Percentiles rank a stretch among this genome's conserved stretches.
These are phyloP conservation scores for Ceyx erithaca DNA, from an alignment of 2,797 vertebrate genomes.

Conservation along the genomic window DNA sequence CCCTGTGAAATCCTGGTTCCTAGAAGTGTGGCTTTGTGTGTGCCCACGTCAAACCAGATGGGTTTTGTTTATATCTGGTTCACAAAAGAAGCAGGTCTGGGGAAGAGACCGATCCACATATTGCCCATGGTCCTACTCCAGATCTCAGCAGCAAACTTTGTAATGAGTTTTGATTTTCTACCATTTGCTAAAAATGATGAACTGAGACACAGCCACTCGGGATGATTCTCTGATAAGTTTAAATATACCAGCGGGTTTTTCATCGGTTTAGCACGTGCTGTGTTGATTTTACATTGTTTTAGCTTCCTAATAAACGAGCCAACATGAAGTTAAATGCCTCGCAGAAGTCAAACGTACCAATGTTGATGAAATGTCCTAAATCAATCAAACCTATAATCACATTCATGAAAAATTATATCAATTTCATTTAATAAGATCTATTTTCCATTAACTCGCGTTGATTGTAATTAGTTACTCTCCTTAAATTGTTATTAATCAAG, in stretches of 20 bases:
- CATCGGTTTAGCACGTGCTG: background rate
- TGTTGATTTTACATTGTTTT: constrained; percentile 67
- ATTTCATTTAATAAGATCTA: constrained; percentile 70
- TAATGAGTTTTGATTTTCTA: constrained; percentile 23
- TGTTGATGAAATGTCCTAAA: constrained; percentile 72
- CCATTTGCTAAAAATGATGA: background rate
- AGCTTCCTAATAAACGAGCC: constrained; percentile 58
- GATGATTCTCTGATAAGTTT: background rate
- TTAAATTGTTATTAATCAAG: constrained; percentile 74
- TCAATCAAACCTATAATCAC: constrained; percentile 73
- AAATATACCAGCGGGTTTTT: constrained; percentile 17
- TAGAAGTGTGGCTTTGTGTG: background rate
- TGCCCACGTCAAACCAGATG: background rate
- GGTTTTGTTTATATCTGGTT: background rate
- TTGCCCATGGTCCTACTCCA: background rate
- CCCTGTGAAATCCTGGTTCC: background rate
- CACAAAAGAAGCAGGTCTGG: background rate
- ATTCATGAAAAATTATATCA: constrained; percentile 70
- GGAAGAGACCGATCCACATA: background rate
- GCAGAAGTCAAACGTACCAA: constrained; percentile 52
- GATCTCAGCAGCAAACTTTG: background rate
- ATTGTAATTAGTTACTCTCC: constrained; percentile 72
- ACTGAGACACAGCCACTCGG: background rate
- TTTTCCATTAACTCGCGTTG: constrained; percentile 70
- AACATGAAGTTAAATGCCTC: constrained; percentile 57